These are phyloP conservation scores for Saxidomus purpurata DNA, from an alignment of 1,140 invertebrate genomes.

Conservation along the genomic window DNA sequence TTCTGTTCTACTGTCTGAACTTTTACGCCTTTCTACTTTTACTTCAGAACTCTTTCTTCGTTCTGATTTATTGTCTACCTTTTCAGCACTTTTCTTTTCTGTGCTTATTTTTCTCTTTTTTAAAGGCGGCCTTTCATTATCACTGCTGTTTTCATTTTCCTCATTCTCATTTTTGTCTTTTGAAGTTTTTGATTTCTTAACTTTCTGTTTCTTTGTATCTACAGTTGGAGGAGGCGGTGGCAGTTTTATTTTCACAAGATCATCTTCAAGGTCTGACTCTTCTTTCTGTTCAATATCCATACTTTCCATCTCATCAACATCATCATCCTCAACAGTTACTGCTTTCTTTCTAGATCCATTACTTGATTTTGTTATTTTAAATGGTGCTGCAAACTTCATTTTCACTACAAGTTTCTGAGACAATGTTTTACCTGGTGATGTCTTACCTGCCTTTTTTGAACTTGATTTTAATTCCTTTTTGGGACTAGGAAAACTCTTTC, in stretches of 20 bases:
- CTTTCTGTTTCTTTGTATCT: slow-evolving; percentile 3
- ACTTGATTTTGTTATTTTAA: slow-evolving; percentile 29
- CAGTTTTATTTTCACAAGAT: slow-evolving; percentile 42
- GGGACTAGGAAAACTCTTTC: not conserved
- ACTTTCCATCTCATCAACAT: not conserved
- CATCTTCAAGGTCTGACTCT: slow-evolving; percentile 39
- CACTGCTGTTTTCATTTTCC: not conserved
- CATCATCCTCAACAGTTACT: not conserved
- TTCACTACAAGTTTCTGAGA: slow-evolving; percentile 66
- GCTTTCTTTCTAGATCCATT: not conserved
- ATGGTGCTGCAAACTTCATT: slow-evolving; percentile 58
- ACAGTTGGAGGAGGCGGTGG: not conserved
- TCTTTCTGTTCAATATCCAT: not conserved
- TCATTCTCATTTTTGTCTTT: not conserved
- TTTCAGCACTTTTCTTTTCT: slow-evolving; percentile 7
- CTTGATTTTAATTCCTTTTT: slow-evolving; percentile 42
- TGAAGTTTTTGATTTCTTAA: not conserved
- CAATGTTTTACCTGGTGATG: too few species aligned
- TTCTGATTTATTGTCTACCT: not conserved
- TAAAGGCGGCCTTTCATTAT: not conserved
- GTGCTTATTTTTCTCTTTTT: slow-evolving; percentile 33
- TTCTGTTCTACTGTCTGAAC: slow-evolving; percentile 17
- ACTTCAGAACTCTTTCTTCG: slow-evolving; percentile 22
- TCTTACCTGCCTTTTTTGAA: slow-evolving; percentile 47
- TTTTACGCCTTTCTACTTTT: slow-evolving; percentile 44